These are phyloP conservation scores for Spinus olivaceus DNA, from an alignment of 2,797 vertebrate species.

Conservation along the genomic window DNA sequence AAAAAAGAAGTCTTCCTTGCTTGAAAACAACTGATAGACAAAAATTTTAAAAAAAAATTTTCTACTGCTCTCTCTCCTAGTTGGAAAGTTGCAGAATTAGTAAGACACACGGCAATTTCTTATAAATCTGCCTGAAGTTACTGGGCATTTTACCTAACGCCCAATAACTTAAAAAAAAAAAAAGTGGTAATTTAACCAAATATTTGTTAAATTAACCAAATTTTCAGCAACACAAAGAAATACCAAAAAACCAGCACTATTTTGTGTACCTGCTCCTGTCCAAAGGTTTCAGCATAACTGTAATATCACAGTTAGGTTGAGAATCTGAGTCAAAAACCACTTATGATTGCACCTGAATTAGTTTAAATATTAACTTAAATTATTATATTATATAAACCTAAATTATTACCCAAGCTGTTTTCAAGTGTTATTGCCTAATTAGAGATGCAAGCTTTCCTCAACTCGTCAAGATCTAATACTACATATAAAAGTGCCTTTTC, in stretches of 20 bases:
- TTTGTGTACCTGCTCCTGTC: not conserved
- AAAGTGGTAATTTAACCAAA: not conserved
- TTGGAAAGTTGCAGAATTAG: not conserved
- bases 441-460: not conserved
- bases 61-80: not conserved
- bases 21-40: not conserved
- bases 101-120: not conserved
- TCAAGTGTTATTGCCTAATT: not conserved
- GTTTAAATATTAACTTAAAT: not conserved
- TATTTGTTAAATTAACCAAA: not conserved
- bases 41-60: not conserved
- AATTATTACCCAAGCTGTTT: not conserved
- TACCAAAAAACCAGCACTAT: not conserved
- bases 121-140: not conserved
- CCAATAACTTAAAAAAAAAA: not conserved
- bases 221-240: not conserved
- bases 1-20: not conserved
- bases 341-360: not conserved
- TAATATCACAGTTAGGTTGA: not conserved
- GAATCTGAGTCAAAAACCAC: not conserved
- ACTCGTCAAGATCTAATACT: not conserved
- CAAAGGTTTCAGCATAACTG: not conserved
- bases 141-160: not conserved
- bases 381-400: not conserved
- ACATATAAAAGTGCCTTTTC: not conserved